Evolutionary conservation across 2,888 invertebrate genomes (phyloP).

Genomic region (Aphrophora alni): DNA sequence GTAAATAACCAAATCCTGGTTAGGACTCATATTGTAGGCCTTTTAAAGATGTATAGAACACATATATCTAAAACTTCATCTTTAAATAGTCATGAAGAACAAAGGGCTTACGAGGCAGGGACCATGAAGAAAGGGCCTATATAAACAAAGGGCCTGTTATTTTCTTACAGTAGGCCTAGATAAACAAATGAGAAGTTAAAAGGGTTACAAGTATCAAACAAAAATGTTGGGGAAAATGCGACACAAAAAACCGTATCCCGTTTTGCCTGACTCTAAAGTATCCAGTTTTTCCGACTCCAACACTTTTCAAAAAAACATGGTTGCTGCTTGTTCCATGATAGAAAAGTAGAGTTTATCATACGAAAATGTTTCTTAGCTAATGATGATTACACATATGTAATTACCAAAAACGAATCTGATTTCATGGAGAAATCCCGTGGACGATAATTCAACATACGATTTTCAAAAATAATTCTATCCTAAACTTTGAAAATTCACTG

Average conservation of each 20-base stretch:
- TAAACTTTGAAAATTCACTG: constrained; percentile 16
- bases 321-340: constrained; percentile 17
- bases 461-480: not conserved
- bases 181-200: constrained; percentile 2
- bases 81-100: too few relatives aligned
- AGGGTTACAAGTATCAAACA: not conserved
- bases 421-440: not conserved
- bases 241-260: constrained; percentile 16
- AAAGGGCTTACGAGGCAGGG: too few relatives aligned
- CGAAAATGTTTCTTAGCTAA: not conserved
- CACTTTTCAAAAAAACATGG: constrained; percentile 20
- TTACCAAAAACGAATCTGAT: constrained; percentile 18
- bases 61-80: not conserved
- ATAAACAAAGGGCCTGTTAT: not conserved
- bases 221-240: constrained; percentile 23
- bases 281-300: constrained; percentile 15
- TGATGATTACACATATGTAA: not conserved
- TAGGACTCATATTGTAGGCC: constrained; percentile 24
- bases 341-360: constrained; percentile 24
- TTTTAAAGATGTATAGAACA: not conserved
- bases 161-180: not conserved
- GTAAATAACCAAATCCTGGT: constrained; percentile 12
- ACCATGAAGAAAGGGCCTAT: not conserved
- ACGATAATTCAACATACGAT: not conserved
- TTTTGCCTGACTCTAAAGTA: constrained; percentile 23